Percentiles rank a stretch among this genome's conserved stretches.
These are phyloP conservation scores for Anadara kagoshimensis DNA, from an alignment of 1,140 invertebrate genomes.

Conservation along the genomic window DNA sequence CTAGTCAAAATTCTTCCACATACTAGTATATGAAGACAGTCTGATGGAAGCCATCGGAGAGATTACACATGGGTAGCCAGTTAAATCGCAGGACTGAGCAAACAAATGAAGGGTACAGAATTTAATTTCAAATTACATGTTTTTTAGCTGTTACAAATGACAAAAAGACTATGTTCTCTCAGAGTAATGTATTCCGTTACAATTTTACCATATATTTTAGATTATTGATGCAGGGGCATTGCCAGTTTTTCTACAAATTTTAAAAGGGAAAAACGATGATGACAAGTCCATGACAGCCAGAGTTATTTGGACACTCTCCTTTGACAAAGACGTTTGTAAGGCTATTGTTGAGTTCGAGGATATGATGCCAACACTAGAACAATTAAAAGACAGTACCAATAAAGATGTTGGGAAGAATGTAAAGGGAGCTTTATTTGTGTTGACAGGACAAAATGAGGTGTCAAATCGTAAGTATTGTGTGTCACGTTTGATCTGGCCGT, in stretches of 20 bases:
- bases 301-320: conserved; percentile 63
- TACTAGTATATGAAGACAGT: too few species aligned
- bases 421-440: conserved; percentile 62
- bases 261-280: conserved; percentile 51
- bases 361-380: conserved; percentile 52
- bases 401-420: conserved; percentile 54
- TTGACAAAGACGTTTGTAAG: conserved; percentile 59
- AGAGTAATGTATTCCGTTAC: too few species aligned
- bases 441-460: conserved; percentile 63
- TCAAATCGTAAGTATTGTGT: conserved; percentile 50
- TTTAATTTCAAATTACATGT: too few species aligned
- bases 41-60: too few species aligned
- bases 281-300: conserved; percentile 55
- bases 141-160: too few species aligned
- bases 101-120: too few species aligned
- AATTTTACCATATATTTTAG: conserved; percentile 37
- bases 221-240: conserved; percentile 63
- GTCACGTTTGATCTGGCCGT: too few species aligned
- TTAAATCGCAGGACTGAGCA: too few species aligned
- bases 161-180: too few species aligned
- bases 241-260: conserved; percentile 56
- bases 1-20: too few species aligned
- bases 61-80: too few species aligned
- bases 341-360: conserved; percentile 52
- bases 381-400: conserved; percentile 50